Percentiles rank a stretch among this genome's conserved stretches.
Conservation (phyloP, 2,888 invertebrate genomes). For the Seira sanloemensis region DNA sequence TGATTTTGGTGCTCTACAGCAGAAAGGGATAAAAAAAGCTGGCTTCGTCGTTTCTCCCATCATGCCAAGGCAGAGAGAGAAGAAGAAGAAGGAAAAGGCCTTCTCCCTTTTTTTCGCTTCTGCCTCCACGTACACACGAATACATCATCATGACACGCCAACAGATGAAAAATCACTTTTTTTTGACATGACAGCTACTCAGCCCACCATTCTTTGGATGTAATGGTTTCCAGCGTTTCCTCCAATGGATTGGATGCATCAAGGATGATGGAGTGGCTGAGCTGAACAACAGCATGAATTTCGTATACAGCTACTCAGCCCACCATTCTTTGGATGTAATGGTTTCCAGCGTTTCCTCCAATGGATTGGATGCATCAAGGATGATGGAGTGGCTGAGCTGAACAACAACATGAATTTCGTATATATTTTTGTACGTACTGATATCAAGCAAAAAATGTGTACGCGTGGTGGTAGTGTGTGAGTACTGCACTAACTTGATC, state of each 20-base stretch:
- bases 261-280: constrained; percentile 52
- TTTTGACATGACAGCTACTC: constrained; percentile 72
- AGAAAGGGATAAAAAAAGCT: not conserved
- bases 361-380: constrained; percentile 58
- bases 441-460: too few species aligned
- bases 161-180: constrained; percentile 71
- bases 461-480: too few species aligned
- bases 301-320: constrained; percentile 72
- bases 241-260: constrained; percentile 60
- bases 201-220: constrained; percentile 66
- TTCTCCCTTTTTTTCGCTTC: constrained; percentile 11
- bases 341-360: constrained; percentile 60
- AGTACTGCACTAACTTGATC: too few species aligned
- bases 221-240: constrained; percentile 60
- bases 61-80: too few species aligned
- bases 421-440: too few species aligned
- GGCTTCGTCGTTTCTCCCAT: constrained; percentile 13
- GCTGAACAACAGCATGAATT: constrained; percentile 5
- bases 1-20: constrained; percentile 8
- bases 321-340: constrained; percentile 61
- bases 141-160: constrained; percentile 65
- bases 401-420: not conserved
- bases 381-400: constrained; percentile 49
- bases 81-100: too few species aligned
- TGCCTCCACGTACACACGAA: constrained; percentile 48